Percentiles rank a stretch among this genome's conserved stretches.
phyloP scores from a whole-genome alignment of 2,797 vertebrate species.

The Channa striata region DNA sequence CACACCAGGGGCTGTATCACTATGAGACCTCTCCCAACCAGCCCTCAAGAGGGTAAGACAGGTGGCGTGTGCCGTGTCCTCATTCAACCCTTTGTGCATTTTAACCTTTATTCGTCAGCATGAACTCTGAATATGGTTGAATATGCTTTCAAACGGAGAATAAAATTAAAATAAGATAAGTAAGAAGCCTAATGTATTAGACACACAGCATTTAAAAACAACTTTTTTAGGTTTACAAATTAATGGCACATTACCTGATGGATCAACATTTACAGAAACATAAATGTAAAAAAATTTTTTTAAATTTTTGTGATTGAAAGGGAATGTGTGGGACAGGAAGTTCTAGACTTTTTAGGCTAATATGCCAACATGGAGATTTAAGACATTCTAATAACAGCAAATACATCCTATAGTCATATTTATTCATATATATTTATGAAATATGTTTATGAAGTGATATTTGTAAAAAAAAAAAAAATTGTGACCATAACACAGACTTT shows the following conservation, averaged over 20 bases:
- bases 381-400: neutral
- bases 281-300: too few species aligned
- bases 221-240: too few species aligned
- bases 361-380: neutral
- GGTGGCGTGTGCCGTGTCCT: neutral
- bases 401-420: neutral
- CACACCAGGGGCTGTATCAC: constrained; percentile 87
- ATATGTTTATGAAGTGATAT: too few species aligned
- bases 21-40: constrained; percentile 83
- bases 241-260: too few species aligned
- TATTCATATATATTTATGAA: neutral
- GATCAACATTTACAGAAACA: too few species aligned
- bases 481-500: neutral
- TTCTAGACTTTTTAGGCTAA: too few species aligned
- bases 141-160: constrained; percentile 1
- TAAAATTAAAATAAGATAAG: too few species aligned
- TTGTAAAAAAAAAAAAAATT: neutral
- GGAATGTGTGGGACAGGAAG: too few species aligned
- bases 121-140: neutral
- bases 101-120: neutral
- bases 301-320: too few species aligned
- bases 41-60: constrained; percentile 84
- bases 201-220: too few species aligned
- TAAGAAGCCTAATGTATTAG: neutral
- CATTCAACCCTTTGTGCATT: neutral